Percentiles rank a stretch among this genome's conserved stretches.
These are phyloP conservation scores for Rhopilema esculentum DNA, from an alignment of 30 jellyfish, hydroid and myxozoan species.

Conservation along the genomic window DNA sequence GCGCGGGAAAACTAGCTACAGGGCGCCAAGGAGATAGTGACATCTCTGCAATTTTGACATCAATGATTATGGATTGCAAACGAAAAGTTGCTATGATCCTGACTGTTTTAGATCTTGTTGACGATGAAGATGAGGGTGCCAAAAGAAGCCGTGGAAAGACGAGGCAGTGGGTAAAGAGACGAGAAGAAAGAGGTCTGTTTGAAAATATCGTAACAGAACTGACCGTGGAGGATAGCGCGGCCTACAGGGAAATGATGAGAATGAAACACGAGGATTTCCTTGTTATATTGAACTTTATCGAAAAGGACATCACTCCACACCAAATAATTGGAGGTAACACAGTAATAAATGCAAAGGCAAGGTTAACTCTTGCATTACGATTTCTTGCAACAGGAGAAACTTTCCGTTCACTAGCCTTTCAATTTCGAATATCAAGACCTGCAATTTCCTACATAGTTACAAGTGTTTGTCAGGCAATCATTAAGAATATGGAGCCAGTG, in stretches of 20 bases:
- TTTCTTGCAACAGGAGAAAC: neutral
- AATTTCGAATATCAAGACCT: slow-evolving; percentile 12
- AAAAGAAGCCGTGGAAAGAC: slow-evolving; percentile 17
- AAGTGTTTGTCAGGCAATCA: neutral
- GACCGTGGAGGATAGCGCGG: slow-evolving; percentile 28
- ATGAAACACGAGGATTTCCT: slow-evolving; percentile 4
- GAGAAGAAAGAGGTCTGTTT: slow-evolving; percentile 39
- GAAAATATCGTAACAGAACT: slow-evolving; percentile 56
- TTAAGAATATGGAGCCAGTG: neutral
- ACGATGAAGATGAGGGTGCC: neutral
- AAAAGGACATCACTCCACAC: slow-evolving; percentile 1
- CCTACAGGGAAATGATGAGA: slow-evolving; percentile 47
- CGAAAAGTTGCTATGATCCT: neutral
- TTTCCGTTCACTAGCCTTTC: neutral
- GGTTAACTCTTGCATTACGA: neutral
- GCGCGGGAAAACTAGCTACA: neutral
- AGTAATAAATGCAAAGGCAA: slow-evolving; percentile 16
- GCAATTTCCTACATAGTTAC: slow-evolving; percentile 1
- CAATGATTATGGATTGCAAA: neutral
- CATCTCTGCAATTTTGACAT: neutral
- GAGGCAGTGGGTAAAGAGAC: slow-evolving; percentile 15
- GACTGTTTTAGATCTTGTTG: too few species aligned
- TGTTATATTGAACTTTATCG: slow-evolving; percentile 3
- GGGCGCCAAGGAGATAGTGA: neutral
- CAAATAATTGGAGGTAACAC: neutral